A percentile compares a stretch with the other conserved stretches of the same genome.
Evolutionary conservation across 2,797 vertebrate species (phyloP).

Genomic region (Platyrinchus mystaceus): DNA sequence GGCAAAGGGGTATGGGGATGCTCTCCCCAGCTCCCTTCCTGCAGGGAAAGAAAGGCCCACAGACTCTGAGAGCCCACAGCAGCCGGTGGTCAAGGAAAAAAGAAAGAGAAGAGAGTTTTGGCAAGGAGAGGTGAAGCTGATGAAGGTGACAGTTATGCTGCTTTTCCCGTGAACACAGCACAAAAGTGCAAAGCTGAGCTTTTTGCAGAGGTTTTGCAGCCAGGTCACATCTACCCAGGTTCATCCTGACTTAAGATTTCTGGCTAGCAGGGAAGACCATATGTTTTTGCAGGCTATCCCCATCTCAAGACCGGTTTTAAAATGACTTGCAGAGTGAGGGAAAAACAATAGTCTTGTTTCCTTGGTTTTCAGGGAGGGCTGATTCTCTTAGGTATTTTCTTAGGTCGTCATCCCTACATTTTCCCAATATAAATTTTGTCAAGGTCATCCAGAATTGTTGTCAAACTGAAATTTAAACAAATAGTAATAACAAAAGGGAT

Average conservation of each 20-base stretch:
- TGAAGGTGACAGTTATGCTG: neutral
- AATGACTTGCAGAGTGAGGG: neutral
- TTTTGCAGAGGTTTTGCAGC: neutral
- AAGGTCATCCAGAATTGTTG: neutral
- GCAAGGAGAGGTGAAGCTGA: neutral
- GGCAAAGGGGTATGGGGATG: rapidly evolving
- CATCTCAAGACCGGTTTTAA: neutral
- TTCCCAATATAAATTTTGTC: rapidly evolving
- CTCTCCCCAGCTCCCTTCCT: neutral
- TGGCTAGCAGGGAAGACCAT: neutral
- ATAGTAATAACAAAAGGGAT: neutral
- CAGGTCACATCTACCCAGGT: rapidly evolving
- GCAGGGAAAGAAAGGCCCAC: rapidly evolving
- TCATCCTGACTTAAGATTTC: neutral
- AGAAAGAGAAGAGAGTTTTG: neutral
- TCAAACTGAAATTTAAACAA: neutral
- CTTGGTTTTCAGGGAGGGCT: neutral
- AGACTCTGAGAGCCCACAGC: neutral
- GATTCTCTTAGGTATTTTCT: neutral
- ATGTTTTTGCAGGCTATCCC: neutral
- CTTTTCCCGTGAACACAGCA: neutral
- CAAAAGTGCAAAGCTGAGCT: rapidly evolving
- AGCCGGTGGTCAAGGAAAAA: neutral
- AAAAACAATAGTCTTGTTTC: neutral
- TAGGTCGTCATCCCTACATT: rapidly evolving